These are phyloP conservation scores for Drosophila nigromelanica DNA, from an alignment of 1,140 invertebrate species.

Conservation along the genomic window DNA sequence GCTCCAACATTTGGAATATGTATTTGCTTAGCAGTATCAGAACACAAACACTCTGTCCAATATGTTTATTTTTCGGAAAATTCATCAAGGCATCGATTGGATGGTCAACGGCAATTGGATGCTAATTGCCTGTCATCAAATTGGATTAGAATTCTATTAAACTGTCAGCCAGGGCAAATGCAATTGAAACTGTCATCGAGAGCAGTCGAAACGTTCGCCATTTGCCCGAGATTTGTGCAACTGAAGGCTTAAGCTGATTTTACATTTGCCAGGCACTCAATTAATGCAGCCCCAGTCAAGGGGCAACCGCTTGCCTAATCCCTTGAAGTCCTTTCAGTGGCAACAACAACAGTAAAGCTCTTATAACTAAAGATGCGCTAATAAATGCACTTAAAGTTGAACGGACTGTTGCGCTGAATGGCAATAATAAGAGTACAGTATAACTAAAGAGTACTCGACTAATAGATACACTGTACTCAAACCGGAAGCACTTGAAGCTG, in stretches of 20 bases:
- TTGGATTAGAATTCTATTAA: slow-evolving; percentile 59
- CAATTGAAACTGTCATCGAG: slow-evolving; percentile 29
- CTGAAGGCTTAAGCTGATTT: slow-evolving; percentile 63
- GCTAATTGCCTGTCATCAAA: slow-evolving; percentile 51
- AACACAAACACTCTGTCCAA: neutral
- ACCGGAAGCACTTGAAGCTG: too few relatives aligned
- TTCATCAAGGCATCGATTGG: slow-evolving; percentile 9
- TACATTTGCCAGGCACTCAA: slow-evolving; percentile 64
- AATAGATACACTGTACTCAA: neutral
- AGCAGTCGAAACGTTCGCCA: slow-evolving; percentile 21
- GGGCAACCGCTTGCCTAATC: slow-evolving; percentile 37
- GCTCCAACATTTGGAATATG: neutral
- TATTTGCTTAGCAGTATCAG: neutral
- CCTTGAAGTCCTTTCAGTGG: slow-evolving; percentile 38
- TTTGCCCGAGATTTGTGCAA: slow-evolving; percentile 39
- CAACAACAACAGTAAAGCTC: slow-evolving; percentile 54
- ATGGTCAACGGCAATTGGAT: slow-evolving; percentile 20
- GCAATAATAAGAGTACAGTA: neutral
- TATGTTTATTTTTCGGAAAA: neutral
- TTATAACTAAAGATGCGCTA: slow-evolving; percentile 47
- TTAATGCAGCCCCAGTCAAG: slow-evolving; percentile 38
- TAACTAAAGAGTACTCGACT: neutral
- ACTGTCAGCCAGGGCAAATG: slow-evolving; percentile 29
- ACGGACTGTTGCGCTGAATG: neutral
- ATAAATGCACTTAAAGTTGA: slow-evolving; percentile 32